Conservation (phyloP, 2,888 invertebrate genomes). For the Folsomia candida region DNA sequence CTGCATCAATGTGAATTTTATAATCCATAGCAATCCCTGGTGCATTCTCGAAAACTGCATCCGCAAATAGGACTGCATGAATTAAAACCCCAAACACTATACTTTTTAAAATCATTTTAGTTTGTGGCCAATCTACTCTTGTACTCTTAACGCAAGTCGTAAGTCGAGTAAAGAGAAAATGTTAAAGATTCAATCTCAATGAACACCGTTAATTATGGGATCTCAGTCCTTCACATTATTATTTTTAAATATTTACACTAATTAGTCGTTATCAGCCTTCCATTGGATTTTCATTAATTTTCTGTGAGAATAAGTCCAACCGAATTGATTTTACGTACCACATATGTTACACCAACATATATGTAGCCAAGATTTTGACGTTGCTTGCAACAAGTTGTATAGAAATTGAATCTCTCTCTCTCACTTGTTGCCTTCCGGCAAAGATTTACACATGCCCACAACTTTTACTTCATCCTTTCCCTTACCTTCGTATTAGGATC, state of each 20-base stretch:
- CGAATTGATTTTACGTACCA: no score
- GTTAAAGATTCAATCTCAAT: no score
- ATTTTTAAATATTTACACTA: no score
- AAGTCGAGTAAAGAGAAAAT: no score
- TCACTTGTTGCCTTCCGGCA: slow-evolving; percentile 18
- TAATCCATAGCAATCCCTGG: slow-evolving; percentile 48
- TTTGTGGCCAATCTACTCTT: no score
- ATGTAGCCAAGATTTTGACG: background rate
- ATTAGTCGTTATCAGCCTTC: no score
- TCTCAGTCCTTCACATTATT: no score
- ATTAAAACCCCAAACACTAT: slow-evolving; percentile 22
- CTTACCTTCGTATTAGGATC: no score
- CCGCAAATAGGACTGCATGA: slow-evolving; percentile 17
- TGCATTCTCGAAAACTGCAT: slow-evolving; percentile 46
- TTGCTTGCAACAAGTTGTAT: background rate
- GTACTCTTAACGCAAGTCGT: no score
- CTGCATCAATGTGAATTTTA: slow-evolving; percentile 79
- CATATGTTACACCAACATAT: background rate
- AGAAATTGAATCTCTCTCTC: background rate
- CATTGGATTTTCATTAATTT: no score
- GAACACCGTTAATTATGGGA: no score
- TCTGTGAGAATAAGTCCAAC: no score
- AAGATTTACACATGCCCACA: background rate
- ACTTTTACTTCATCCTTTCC: background rate
- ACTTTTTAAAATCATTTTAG: slow-evolving; percentile 16